A percentile compares a stretch with the other conserved stretches of the same genome.
These are phyloP conservation scores for Leucopternis melanops DNA, from an alignment of 2,113 vertebrate genomes.

Conservation along the genomic window DNA sequence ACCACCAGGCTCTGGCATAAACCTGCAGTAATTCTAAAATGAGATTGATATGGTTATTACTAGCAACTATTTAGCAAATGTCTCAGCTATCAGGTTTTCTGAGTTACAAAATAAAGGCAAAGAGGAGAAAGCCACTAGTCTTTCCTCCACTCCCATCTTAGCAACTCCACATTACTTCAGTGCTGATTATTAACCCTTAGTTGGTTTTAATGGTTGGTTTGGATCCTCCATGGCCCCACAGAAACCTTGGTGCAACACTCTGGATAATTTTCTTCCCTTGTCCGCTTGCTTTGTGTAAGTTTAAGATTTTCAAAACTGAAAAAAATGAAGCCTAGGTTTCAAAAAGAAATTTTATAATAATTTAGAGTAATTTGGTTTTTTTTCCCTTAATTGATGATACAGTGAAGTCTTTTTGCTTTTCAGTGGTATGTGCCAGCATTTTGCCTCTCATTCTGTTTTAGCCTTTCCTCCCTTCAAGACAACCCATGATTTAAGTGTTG, in stretches of 20 bases:
- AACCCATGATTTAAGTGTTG: fast-evolving
- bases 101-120: background rate
- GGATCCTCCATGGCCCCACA: background rate
- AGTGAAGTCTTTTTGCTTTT: background rate
- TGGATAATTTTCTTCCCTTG: background rate
- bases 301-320: background rate
- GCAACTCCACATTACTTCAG: background rate
- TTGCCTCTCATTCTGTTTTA: background rate
- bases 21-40: background rate
- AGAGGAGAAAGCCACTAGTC: background rate
- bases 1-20: background rate
- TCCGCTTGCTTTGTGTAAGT: background rate
- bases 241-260: background rate
- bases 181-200: background rate
- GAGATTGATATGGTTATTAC: background rate
- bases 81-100: background rate
- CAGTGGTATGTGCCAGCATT: background rate
- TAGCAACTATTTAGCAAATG: background rate
- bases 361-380: background rate
- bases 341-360: background rate
- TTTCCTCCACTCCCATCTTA: background rate
- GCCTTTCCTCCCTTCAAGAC: background rate
- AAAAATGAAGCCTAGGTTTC: background rate
- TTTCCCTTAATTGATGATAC: background rate
- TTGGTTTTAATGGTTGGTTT: background rate